A percentile compares a stretch with the other conserved stretches of the same genome.
phyloP scores from a whole-genome alignment of 1,140 invertebrate genomes.

The Aplysia californica region DNA sequence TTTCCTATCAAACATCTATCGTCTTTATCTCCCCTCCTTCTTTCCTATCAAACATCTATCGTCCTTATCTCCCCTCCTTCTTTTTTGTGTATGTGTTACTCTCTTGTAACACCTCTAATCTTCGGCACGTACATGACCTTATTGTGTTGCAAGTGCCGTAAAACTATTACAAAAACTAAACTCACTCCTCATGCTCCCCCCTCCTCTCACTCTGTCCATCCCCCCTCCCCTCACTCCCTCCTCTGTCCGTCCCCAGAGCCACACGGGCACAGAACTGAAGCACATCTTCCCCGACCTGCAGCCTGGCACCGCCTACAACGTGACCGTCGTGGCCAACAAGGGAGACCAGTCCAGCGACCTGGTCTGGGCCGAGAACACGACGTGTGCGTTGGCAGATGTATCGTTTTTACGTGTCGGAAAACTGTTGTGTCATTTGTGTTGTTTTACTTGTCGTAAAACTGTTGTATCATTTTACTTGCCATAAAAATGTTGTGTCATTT shows the following conservation, averaged over 20 bases:
- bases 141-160: neutral
- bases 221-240: too few species aligned
- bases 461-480: neutral
- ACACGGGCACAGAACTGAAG: neutral
- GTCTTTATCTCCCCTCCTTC: too few species aligned
- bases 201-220: neutral
- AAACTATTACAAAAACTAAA: neutral
- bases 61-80: too few species aligned
- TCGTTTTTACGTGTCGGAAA: neutral
- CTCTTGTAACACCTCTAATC: too few species aligned
- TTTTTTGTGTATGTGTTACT: too few species aligned
- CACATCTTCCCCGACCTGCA: slow-evolving; percentile 29
- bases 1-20: too few species aligned
- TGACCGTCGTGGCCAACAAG: slow-evolving; percentile 34
- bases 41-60: too few species aligned
- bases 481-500: neutral
- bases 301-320: slow-evolving; percentile 46
- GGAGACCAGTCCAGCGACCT: slow-evolving; percentile 34
- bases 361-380: slow-evolving; percentile 33
- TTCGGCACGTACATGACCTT: neutral
- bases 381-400: slow-evolving; percentile 20
- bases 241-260: neutral
- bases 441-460: neutral
- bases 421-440: neutral
- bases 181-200: slow-evolving; percentile 8